These are phyloP conservation scores for Ryuthela nishihirai DNA, from an alignment of 2,888 invertebrate genomes.

Conservation along the genomic window DNA sequence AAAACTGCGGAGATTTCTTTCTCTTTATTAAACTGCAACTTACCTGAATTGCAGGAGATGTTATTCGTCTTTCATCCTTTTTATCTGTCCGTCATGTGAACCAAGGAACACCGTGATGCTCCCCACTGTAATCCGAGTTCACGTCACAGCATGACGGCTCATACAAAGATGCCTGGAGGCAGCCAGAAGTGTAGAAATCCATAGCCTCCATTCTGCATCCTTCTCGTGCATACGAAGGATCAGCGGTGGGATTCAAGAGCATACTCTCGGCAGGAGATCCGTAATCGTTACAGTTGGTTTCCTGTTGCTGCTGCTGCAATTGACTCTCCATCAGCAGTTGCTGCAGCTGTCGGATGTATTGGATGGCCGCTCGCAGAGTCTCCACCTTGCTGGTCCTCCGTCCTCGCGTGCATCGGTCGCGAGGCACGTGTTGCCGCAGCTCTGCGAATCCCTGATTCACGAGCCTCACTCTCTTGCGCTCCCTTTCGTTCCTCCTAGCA, in stretches of 20 bases:
- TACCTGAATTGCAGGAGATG: too few species aligned
- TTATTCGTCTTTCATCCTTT: too few species aligned
- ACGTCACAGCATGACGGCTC: too few species aligned
- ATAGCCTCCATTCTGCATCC: too few species aligned
- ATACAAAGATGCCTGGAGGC: too few species aligned
- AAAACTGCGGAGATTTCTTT: too few species aligned
- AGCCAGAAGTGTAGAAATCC: too few species aligned
- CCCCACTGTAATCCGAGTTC: too few species aligned
- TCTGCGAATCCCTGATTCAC: conserved; percentile 28
- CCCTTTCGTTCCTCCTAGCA: conserved; percentile 19
- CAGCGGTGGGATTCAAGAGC: neutral
- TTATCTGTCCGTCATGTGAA: too few species aligned
- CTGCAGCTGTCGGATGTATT: conserved; percentile 24
- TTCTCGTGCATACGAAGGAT: too few species aligned
- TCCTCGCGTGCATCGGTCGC: conserved; percentile 9
- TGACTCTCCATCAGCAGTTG: conserved; percentile 20
- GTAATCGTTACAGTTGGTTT: conserved; percentile 1
- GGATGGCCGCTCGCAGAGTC: conserved; percentile 22
- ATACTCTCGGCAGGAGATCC: neutral
- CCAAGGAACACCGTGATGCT: too few species aligned
- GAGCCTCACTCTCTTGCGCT: conserved; percentile 21
- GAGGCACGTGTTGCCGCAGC: conserved; percentile 12
- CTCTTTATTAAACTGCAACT: too few species aligned
- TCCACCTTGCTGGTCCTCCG: conserved; percentile 29
- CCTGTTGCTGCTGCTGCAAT: neutral